A percentile compares a stretch with the other conserved stretches of the same genome.
Conservation (phyloP, 1,140 invertebrate species). For the Tetraneura akinire region DNA sequence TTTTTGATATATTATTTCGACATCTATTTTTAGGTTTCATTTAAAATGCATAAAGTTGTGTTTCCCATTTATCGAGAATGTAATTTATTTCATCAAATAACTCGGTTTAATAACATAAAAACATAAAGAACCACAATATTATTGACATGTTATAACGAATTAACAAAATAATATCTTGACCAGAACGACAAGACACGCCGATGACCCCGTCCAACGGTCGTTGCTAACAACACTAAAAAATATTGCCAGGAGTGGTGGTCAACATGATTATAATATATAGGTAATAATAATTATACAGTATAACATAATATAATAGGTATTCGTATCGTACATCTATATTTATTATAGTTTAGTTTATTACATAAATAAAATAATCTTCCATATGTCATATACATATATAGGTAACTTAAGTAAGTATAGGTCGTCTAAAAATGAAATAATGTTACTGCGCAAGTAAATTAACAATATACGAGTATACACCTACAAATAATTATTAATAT, state of each 20-base stretch:
- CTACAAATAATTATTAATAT: too few species aligned
- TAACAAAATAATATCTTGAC: conserved; percentile 38
- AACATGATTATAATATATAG: too few species aligned
- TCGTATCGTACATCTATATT: too few species aligned
- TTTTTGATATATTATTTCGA: conserved; percentile 19
- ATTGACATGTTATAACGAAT: too few species aligned
- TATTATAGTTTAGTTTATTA: too few species aligned
- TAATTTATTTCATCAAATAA: not conserved
- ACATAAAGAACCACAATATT: not conserved
- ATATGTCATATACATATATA: too few species aligned
- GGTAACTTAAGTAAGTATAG: too few species aligned
- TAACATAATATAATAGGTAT: too few species aligned
- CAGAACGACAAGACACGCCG: not conserved
- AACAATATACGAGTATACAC: too few species aligned
- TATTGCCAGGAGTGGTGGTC: not conserved
- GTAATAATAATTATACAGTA: not conserved
- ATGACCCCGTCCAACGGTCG: conserved; percentile 26
- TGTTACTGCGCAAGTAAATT: too few species aligned
- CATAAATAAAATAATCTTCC: too few species aligned
- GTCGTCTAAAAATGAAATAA: too few species aligned
- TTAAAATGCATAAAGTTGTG: not conserved
- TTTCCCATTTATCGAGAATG: not conserved
- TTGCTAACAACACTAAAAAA: conserved; percentile 48
- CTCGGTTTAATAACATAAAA: not conserved
- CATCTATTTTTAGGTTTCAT: conserved; percentile 15